Evolutionary conservation across 2,113 vertebrate genomes (phyloP), one percentile per base, ranked within the genome.

Genomic region (Malaclemys terrapin): DNA sequence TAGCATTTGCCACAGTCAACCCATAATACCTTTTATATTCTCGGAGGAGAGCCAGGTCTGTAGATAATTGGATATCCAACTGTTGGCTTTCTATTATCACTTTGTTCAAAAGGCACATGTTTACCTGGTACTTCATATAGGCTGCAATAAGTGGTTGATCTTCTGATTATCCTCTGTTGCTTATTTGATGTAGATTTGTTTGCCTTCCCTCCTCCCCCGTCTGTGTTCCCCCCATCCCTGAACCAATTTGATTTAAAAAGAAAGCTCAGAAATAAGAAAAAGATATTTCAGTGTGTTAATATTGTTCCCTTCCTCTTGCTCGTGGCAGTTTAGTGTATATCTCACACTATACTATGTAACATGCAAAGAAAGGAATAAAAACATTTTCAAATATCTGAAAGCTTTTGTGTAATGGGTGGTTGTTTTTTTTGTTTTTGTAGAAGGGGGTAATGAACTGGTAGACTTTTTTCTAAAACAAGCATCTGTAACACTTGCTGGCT

Each of bases 221-320:
- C 38, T 57, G 82, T 89, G 90, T 38, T 89, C 49, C 86, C 50
- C 89, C 25, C 11, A 4, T 10, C 89, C 89, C 89, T 83, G 2
- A 22, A 80, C 93, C 65, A 87, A 91, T 93, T 89, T 96, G 92
- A 96, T 89, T 97, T 96, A 82, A 87, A 85, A 95, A 96, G 85
- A 59, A 94, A 92, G 95, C 95, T 97, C 84, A 90, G 83, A 88
- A 83, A 91, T 94, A 87, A 96, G 42, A 95, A 45, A 84, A 50
- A 89, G 52, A 87, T 16, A 83, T 93, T 97, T 91, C 75, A 75
- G 93, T 91, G 62, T 89, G 94, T 50, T 56, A 90, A 56, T 52
- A 88, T 42, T 59, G 52, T 91, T 89, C 76, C 86, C 95, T 78
- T 89, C 52, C 88, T 96, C 45, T 90, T 93, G 47, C 80, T 89